These are phyloP conservation scores for Xanthorhoe spadicearia DNA, from an alignment of 2,888 invertebrate species.

Conservation along the genomic window DNA sequence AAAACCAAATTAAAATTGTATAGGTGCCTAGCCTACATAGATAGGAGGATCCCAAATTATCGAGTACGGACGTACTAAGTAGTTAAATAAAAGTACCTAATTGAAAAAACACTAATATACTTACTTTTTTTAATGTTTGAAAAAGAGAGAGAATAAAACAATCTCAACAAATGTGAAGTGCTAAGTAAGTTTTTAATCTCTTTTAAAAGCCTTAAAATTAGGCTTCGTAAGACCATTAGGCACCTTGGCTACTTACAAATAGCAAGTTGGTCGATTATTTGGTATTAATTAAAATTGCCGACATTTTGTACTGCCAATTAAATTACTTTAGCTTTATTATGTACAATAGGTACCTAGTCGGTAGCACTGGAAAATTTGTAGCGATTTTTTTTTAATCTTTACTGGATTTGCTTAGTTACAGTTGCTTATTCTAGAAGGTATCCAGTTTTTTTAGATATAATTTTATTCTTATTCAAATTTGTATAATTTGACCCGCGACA, in stretches of 20 bases:
- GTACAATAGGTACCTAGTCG: too few relatives aligned
- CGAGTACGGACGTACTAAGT: constrained; percentile 5
- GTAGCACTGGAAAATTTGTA: constrained; percentile 1
- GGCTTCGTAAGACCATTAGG: constrained; percentile 23
- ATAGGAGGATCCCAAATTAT: constrained; percentile 5
- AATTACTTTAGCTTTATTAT: constrained; percentile 16
- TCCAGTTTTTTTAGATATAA: constrained; percentile 21
- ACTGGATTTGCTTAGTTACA: constrained; percentile 4
- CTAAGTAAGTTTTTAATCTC: constrained; percentile 8
- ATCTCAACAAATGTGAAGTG: constrained; percentile 48
- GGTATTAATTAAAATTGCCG: constrained; percentile 24
- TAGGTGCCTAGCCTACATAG: constrained; percentile 18
- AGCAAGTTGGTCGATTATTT: constrained; percentile 12
- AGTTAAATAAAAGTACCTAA: constrained; percentile 1
- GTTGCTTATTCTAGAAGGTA: constrained; percentile 1
- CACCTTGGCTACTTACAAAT: constrained; percentile 5
- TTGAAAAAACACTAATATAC: background rate
- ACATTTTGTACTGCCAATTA: constrained; percentile 30
- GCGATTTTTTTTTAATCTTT: constrained; percentile 13
- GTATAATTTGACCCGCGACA: constrained; percentile 56
- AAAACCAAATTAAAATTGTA: constrained; percentile 10
- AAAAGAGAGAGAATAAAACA: constrained; percentile 55
- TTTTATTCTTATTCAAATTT: background rate
- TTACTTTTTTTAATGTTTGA: constrained; percentile 35
- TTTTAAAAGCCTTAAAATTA: constrained; percentile 19